Conservation (phyloP, 1,140 invertebrate genomes). For the Atta colombica region DNA sequence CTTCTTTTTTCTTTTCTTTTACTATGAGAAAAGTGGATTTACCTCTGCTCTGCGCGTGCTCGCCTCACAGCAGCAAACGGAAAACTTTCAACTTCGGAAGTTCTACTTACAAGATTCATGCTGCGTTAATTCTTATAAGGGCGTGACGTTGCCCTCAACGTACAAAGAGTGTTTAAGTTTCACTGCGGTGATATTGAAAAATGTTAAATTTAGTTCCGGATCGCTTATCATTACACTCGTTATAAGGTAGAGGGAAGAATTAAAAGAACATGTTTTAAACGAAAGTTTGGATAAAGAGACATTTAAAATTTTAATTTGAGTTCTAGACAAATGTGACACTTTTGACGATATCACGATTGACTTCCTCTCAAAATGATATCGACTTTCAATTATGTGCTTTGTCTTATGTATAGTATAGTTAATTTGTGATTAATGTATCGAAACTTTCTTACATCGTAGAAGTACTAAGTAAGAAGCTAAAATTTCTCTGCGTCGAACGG, state of each 20-base stretch:
- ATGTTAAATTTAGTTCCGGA: constrained; percentile 59
- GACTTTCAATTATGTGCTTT: background rate
- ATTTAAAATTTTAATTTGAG: constrained; percentile 36
- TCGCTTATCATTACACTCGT: background rate
- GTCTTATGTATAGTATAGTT: constrained; percentile 3
- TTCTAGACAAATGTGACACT: constrained; percentile 5
- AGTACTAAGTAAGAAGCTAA: background rate
- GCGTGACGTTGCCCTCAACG: constrained; percentile 46
- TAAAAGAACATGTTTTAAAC: constrained; percentile 31
- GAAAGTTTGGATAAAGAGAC: constrained; percentile 17
- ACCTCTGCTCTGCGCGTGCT: constrained; percentile 32
- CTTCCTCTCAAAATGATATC: background rate
- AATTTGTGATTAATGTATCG: constrained; percentile 13
- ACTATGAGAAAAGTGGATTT: constrained; percentile 47
- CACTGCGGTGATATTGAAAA: constrained; percentile 52
- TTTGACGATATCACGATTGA: background rate
- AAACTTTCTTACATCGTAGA: background rate
- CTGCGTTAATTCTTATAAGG: constrained; percentile 48
- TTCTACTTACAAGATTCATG: constrained; percentile 57
- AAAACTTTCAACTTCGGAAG: constrained; percentile 59
- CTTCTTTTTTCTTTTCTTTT: background rate
- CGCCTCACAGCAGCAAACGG: constrained; percentile 31
- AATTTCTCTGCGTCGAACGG: background rate
- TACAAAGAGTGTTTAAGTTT: constrained; percentile 63
- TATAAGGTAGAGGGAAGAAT: background rate